phyloP scores from a whole-genome alignment of 2,113 vertebrate genomes.

The Acanthochromis polyacanthus region DNA sequence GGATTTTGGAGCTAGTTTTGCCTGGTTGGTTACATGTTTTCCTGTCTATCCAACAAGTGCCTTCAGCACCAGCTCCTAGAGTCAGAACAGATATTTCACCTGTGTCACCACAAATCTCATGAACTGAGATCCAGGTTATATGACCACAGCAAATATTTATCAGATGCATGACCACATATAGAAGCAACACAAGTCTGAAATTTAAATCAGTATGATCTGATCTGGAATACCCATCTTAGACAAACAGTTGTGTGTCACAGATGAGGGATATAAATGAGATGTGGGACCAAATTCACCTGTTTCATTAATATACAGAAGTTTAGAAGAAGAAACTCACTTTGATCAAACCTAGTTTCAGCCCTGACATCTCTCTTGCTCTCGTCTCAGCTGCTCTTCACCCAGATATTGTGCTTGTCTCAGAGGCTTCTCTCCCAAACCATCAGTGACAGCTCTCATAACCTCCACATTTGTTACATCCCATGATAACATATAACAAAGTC shows the following conservation, averaged over 20 bases:
- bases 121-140: no score
- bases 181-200: no score
- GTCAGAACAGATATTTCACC: no score
- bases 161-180: no score
- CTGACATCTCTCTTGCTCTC: no score
- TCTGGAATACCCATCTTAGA: no score
- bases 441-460: not conserved
- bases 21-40: not conserved
- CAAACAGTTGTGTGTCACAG: no score
- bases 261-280: not conserved
- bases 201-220: no score
- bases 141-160: no score
- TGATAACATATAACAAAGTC: constrained; percentile 16
- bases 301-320: not conserved
- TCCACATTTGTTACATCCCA: constrained; percentile 20
- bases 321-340: not conserved
- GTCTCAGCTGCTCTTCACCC: not conserved
- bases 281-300: not conserved
- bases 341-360: not conserved
- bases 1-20: not conserved
- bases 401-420: not conserved
- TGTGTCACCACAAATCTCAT: no score
- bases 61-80: no score
- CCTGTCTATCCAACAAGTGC: no score
- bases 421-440: constrained; percentile 17